Percentiles rank a stretch among this genome's conserved stretches.
Conservation (phyloP, 2,888 invertebrate species). For the Drosophila setosimentum region DNA sequence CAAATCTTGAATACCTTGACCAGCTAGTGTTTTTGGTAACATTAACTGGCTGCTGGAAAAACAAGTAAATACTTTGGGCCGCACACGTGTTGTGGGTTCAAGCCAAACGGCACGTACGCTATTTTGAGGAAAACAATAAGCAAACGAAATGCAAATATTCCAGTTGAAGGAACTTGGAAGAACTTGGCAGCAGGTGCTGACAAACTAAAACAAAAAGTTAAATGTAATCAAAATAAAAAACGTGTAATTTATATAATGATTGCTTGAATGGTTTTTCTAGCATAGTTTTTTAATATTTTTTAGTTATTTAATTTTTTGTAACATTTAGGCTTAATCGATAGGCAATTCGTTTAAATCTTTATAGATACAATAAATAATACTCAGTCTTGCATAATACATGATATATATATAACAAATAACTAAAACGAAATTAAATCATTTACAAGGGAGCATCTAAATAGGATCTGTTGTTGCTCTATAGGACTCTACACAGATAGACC, state of each 20-base stretch:
- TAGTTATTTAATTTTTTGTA: conserved; percentile 43
- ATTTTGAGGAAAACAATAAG: conserved; percentile 5
- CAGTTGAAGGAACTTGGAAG: background rate
- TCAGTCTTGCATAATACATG: conserved; percentile 76
- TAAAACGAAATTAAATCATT: conserved; percentile 52
- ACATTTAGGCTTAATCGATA: conserved; percentile 68
- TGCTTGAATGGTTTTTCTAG: conserved; percentile 32
- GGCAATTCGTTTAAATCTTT: conserved; percentile 62
- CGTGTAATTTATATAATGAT: conserved; percentile 12
- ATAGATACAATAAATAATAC: conserved; percentile 73
- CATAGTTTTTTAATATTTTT: conserved; percentile 28
- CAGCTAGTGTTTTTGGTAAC: conserved; percentile 10
- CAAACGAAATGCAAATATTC: conserved; percentile 2
- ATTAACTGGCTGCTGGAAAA: background rate
- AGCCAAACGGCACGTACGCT: conserved; percentile 15
- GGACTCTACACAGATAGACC: conserved; percentile 26
- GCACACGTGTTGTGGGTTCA: conserved; percentile 1
- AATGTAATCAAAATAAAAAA: conserved; percentile 17
- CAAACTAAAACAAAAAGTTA: background rate
- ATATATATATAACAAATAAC: conserved; percentile 71
- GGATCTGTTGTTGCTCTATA: conserved; percentile 29
- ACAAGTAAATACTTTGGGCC: background rate
- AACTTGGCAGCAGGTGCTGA: background rate
- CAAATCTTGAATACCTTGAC: conserved; percentile 11
- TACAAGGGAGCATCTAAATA: conserved; percentile 22